Evolutionary conservation across 2,888 invertebrate genomes (phyloP), one percentile per base, ranked within the genome.

Genomic region (Altica lythri): DNA sequence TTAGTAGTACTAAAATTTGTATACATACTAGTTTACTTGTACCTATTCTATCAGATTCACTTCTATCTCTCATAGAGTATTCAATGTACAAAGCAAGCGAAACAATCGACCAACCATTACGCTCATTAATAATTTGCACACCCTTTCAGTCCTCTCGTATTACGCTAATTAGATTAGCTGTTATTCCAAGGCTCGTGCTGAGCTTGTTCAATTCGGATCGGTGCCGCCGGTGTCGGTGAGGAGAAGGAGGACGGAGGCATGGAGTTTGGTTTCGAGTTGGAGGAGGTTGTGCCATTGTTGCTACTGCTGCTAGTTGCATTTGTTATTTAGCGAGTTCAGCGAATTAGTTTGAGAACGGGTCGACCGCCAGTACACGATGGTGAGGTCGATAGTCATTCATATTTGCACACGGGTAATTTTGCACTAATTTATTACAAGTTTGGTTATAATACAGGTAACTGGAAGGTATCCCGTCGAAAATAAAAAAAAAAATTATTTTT

Each of bases 61-160:
- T 29, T 9, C n/a, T 29, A 29, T 40, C 40, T 22, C 48, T 38
- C 19, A 38, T 35, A 32, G 9, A 4, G 49, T 37, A 42, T 49
- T 49, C 42, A 35, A 29, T 50, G 50, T 54, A 42, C 37, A 55
- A 52, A 52, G 46, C 55, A 43, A 18, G 52, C 42, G 45, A 47
- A 57, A 65, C 65, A 68, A 67, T 69, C 65, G 61, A 53, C 61
- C 63, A 61, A 57, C 68, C 67, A 66, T 69, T 68, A 66, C 57
- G 57, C 61, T 67, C 68, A 68, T 69, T 68, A 69, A 68, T 68
- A 69, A 69, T 68, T 68, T 66, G 68, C 64, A 63, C 65, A 68
- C 69, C 68, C 68, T 68, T 68, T 70, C 66, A 65, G 66, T 63
- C 64, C 59, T 60, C 60, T 60, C 65, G 68, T 63, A 64, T 70